phyloP scores from a whole-genome alignment of 1,140 invertebrate genomes.

The Thaumatotibia leucotreta region DNA sequence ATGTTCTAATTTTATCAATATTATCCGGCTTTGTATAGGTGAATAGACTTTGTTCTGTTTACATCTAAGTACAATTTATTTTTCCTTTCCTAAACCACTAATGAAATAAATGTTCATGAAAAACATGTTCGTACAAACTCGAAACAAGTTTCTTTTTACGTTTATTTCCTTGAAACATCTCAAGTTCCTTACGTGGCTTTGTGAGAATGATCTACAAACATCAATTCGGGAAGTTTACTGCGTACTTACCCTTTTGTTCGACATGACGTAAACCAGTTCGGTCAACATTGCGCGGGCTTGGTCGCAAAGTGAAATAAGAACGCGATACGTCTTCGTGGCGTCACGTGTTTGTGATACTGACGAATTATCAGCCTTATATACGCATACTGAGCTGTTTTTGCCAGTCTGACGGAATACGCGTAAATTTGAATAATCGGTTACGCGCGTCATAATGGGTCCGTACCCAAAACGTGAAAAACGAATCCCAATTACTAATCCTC shows the following conservation, averaged over 20 bases:
- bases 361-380: conserved; percentile 20
- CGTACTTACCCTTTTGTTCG: conserved; percentile 14
- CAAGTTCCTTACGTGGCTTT: background rate
- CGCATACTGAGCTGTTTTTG: background rate
- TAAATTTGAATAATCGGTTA: background rate
- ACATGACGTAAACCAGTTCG: conserved; percentile 10
- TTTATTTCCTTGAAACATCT: background rate
- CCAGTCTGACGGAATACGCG: conserved; percentile 10
- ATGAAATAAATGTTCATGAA: too few relatives aligned
- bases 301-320: conserved; percentile 23
- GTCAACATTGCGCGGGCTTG: conserved; percentile 8
- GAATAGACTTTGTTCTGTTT: too few relatives aligned
- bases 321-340: conserved; percentile 27
- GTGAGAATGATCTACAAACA: conserved; percentile 10
- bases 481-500: too few relatives aligned
- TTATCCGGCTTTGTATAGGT: too few relatives aligned
- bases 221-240: conserved; percentile 7
- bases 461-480: too few relatives aligned
- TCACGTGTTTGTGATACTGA: conserved; percentile 34
- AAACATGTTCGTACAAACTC: background rate
- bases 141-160: background rate
- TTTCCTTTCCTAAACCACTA: too few relatives aligned
- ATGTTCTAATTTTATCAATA: too few relatives aligned
- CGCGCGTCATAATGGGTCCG: too few relatives aligned
- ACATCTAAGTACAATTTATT: too few relatives aligned